Percentiles rank a stretch among this genome's conserved stretches.
phyloP scores from a whole-genome alignment of 2,888 invertebrate species.

The Minunthozetes semirufus region DNA sequence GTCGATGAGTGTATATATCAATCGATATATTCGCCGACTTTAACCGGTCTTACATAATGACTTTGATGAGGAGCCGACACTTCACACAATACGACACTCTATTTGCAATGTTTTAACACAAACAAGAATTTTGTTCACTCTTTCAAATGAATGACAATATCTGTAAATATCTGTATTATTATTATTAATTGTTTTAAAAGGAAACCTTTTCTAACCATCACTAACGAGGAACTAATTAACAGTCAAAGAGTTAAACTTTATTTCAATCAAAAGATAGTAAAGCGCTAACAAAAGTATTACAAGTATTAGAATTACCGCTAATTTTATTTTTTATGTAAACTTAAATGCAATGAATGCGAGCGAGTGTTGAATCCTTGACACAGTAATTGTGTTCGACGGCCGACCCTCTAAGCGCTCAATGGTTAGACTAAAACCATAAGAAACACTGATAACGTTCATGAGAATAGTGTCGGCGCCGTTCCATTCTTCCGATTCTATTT shows the following conservation, averaged over 20 bases:
- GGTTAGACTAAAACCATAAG: background rate
- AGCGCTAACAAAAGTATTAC: background rate
- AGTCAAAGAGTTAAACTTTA: too few species aligned
- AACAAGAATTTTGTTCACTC: background rate
- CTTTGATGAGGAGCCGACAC: background rate
- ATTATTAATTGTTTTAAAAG: background rate
- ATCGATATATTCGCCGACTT: background rate
- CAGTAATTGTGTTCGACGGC: constrained; percentile 19
- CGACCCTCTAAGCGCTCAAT: constrained; percentile 1
- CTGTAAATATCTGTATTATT: too few species aligned
- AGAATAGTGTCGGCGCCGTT: background rate
- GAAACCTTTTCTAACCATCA: background rate
- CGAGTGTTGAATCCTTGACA: constrained; percentile 17
- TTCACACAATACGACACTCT: background rate
- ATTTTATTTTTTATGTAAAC: too few species aligned
- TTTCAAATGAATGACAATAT: too few species aligned
- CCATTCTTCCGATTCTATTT: background rate
- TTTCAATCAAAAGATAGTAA: background rate
- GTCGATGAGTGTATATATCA: background rate
- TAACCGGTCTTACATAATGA: background rate
- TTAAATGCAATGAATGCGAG: background rate
- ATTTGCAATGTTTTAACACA: background rate
- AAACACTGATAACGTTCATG: background rate
- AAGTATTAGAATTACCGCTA: too few species aligned
- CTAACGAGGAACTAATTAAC: too few species aligned